Percentiles rank a stretch among this genome's conserved stretches.
phyloP scores from a whole-genome alignment of 2,113 vertebrate genomes.

The Leiothrix lutea region DNA sequence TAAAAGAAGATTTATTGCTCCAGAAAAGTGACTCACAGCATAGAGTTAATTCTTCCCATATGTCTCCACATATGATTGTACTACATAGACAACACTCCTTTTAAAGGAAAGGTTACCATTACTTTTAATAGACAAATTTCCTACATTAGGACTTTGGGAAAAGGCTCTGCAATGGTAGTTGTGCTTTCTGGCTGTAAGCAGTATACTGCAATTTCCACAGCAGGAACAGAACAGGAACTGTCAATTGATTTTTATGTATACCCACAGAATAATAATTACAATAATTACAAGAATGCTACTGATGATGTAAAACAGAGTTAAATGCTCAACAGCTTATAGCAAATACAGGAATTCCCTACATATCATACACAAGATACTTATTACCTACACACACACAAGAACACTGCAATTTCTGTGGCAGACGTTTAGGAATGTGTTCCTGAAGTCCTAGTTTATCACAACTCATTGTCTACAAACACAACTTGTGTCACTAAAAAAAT shows the following conservation, averaged over 20 bases:
- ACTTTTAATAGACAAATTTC: neutral
- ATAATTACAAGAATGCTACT: neutral
- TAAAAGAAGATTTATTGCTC: neutral
- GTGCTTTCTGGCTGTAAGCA: neutral
- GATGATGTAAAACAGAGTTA: neutral
- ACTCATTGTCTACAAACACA: neutral
- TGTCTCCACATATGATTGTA: neutral
- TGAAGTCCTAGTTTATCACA: neutral
- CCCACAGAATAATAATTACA: neutral
- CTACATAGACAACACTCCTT: neutral
- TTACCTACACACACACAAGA: neutral
- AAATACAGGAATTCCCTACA: neutral
- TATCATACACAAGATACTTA: neutral
- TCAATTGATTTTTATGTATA: neutral
- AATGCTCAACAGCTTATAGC: neutral
- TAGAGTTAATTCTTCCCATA: neutral
- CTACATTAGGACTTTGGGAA: neutral
- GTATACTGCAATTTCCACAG: neutral
- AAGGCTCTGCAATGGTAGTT: neutral
- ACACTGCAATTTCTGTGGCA: neutral
- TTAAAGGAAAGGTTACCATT: neutral
- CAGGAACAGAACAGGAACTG: neutral
- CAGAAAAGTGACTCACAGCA: neutral
- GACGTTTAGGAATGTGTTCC: neutral
- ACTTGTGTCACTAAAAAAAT: neutral